Base-by-base conservation (phyloP, 2,888 invertebrate species). In the Formica aserva region DNA sequence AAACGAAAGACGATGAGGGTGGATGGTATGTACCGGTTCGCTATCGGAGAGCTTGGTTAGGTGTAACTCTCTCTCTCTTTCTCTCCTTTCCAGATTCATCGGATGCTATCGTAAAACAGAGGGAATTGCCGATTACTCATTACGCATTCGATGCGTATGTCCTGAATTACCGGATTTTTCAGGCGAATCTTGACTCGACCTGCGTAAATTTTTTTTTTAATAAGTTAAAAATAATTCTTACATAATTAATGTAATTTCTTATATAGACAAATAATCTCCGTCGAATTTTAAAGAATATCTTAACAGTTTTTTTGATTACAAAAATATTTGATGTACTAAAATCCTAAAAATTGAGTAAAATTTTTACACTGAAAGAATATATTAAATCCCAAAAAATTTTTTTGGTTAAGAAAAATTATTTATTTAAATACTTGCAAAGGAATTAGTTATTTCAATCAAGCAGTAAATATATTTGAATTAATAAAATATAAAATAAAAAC, bases 51-150 rank as follows among this genome's bases (percentile, higher is more conserved):
- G 60, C 45, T 81, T 45, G 22, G 22, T 32, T 72, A 5, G 69
- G 18, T 52, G 22, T 65, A 63, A n/a, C 15, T 66, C 32, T 32
- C 48, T 29, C 9, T 55, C 26, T 41, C 32, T 83, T 18, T 38
- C 22, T n/a, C 13, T 8, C n/a, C 48, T 0, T 52, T n/a, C n/a
- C 9, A 67, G 67, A 82, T 84, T 82, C 74, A 60, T 22, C 52
- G 35, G 22, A 62, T 57, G 62, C 65, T 22, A 57, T 38, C 15
- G 38, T 60, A 82, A 67, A 82, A 66, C 22, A 65, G 48, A 80
- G 48, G 38, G 82, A 84, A 84, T 74, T 75, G 82, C 82, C 67
- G 82, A 82, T 84, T n/a, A 52, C 22, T 52, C 62, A 84, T 84
- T 81, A 81, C 26, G 72, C n/a, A 65, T 48, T 72, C 72, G 62